These are phyloP conservation scores for Trypoxylon attenuatum DNA, from an alignment of 2,888 invertebrate genomes.

Conservation along the genomic window DNA sequence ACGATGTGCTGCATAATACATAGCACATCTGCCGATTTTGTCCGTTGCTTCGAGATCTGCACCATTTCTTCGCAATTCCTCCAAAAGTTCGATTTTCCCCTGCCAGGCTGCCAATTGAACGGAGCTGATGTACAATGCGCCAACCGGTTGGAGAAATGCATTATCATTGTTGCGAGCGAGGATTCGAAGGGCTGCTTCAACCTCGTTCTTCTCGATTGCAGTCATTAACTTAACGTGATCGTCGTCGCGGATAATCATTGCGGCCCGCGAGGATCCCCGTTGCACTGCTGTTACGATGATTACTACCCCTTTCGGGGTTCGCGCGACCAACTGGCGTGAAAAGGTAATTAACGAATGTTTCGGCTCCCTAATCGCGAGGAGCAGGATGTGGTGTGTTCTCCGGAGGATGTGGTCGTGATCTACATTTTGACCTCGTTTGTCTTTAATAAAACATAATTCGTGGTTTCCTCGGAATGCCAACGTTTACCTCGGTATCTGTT, in stretches of 20 bases:
- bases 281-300: not conserved
- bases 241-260: constrained; percentile 23
- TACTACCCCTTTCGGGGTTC: not conserved
- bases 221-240: constrained; percentile 26
- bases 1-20: constrained; percentile 66
- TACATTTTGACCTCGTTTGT: not conserved
- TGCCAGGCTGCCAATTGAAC: constrained; percentile 57
- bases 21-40: constrained; percentile 66
- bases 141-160: constrained; percentile 32
- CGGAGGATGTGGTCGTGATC: constrained; percentile 11
- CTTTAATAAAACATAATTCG: not conserved
- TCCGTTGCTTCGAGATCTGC: constrained; percentile 54
- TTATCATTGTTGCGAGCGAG: constrained; percentile 20
- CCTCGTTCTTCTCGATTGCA: constrained; percentile 41
- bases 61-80: constrained; percentile 35
- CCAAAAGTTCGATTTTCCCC: constrained; percentile 42
- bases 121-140: constrained; percentile 41
- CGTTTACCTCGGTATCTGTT: too few species aligned
- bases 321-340: not conserved
- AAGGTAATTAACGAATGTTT: not conserved
- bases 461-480: not conserved
- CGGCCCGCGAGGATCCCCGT: not conserved
- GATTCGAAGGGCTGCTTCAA: constrained; percentile 25
- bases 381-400: constrained; percentile 41
- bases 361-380: constrained; percentile 9